Percentiles rank a stretch among this genome's conserved stretches.
These are phyloP conservation scores for Elephas maximus DNA, from an alignment of 2,113 vertebrate genomes.

Conservation along the genomic window DNA sequence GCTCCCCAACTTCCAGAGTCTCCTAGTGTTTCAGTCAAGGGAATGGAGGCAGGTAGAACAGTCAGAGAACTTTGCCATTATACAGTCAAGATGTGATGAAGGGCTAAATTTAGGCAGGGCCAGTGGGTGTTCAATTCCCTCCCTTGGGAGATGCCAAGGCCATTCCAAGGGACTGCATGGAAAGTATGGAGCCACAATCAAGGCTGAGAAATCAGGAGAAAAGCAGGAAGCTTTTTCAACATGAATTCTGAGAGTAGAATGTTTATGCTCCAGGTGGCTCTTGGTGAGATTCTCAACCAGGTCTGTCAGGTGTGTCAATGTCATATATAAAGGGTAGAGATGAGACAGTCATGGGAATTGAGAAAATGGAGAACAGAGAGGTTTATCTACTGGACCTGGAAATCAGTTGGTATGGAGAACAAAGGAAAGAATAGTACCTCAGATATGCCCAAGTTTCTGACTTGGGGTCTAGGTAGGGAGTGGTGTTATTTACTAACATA, in stretches of 20 bases:
- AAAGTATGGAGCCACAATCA: neutral
- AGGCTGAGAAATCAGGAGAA: neutral
- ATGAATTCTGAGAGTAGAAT: neutral
- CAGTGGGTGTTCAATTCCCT: neutral
- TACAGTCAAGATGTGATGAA: neutral
- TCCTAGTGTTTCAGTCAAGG: neutral
- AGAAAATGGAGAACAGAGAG: neutral
- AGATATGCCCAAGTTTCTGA: neutral
- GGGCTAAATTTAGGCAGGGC: neutral
- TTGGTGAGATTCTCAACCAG: neutral
- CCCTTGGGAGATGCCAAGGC: neutral
- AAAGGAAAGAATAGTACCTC: neutral
- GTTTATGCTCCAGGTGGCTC: neutral
- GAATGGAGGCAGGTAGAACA: neutral
- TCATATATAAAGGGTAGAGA: neutral
- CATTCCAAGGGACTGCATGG: neutral
- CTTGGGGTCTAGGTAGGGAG: neutral
- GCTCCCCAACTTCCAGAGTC: neutral
- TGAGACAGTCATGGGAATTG: neutral
- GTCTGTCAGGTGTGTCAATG: neutral
- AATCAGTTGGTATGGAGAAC: neutral
- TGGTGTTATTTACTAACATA: neutral
- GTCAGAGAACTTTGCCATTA: neutral
- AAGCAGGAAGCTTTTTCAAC: neutral
- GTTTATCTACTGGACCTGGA: neutral